Base-by-base conservation (phyloP, 2,888 invertebrate species). In the Synanthedon myopaeformis region DNA sequence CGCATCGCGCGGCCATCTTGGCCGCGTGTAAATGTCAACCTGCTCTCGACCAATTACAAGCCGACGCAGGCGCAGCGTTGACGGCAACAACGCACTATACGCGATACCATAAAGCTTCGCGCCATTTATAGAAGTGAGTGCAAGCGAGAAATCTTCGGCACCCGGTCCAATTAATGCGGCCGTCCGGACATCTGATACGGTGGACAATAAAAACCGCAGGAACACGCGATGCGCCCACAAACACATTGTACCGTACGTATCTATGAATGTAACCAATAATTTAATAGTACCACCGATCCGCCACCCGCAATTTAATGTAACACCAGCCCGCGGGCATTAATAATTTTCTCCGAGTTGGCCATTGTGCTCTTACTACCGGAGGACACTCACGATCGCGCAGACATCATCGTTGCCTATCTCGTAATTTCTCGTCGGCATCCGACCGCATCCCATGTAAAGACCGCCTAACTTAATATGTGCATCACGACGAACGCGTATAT, bases 391-490 rank as follows among this genome's bases (percentile, higher is more conserved):
- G 83, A 83, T 67, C 76, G 63, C 54, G 65, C 72, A 69, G 65
- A 61, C 72, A 66, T 75, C 82, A 81, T 77, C 80, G 71, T 70
- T 72, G 74, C 78, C 76, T 77, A 76, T 79, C 66, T 66, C 80
- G 80, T 80, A 79, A 74, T 70, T 79, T 76, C 76, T 68, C 61
- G 59, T 60, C 72, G 66, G 69, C 66, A 66, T 69, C 70, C 69
- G 64, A 67, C 67, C 69, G 69, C 75, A 70, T 72, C 79, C 70
- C 85, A 82, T 85, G 81, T 83, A 82, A 69, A 84, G 82, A 71
- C 60, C 61, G 72, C 69, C 79, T 77, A 82, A 83, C 84, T 87
- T 86, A 87, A 87, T 87, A 87, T 87, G 85, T 86, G 86, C 86
- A 82, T 84, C 86, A 86, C 86, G 86, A 86, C 74, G 64, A 65